Percentiles rank a stretch among this genome's conserved stretches.
Evolutionary conservation across 2,113 vertebrate species (phyloP).

Genomic region (Procapra przewalskii): DNA sequence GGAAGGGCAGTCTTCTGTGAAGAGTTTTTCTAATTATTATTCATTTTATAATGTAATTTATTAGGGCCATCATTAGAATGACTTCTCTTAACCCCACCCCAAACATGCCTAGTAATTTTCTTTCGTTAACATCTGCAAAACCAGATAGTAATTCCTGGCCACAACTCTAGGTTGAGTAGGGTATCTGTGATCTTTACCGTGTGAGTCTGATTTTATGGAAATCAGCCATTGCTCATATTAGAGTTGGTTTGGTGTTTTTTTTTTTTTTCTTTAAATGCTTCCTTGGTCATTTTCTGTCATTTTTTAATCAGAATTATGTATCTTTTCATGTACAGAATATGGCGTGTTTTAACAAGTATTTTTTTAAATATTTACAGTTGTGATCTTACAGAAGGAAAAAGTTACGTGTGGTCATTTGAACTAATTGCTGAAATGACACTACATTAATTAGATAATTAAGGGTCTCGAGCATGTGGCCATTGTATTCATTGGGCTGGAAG

Average conservation of each 20-base stretch:
- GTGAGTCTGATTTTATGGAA: neutral
- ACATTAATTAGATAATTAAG: constrained; percentile 88
- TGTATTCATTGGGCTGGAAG: constrained; percentile 83
- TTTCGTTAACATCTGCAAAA: neutral
- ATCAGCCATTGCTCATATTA: neutral
- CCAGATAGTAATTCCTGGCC: neutral
- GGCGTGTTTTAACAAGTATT: neutral
- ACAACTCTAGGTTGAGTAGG: neutral
- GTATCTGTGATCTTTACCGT: neutral
- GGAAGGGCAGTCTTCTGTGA: neutral
- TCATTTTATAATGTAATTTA: neutral
- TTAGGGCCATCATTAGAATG: neutral
- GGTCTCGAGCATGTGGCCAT: constrained; percentile 80
- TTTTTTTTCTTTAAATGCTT: neutral
- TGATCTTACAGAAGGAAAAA: constrained; percentile 71
- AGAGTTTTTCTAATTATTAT: neutral
- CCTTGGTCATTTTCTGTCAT: neutral
- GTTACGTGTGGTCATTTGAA: constrained; percentile 83
- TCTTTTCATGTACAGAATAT: neutral
- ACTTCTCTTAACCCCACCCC: neutral
- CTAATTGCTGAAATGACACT: constrained; percentile 82
- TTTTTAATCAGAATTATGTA: neutral
- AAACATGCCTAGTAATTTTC: neutral
- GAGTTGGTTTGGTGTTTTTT: neutral
- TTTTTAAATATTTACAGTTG: constrained; percentile 70